Evolutionary conservation across 2,797 vertebrate genomes (phyloP).

Genomic region (Myotis daubentonii): DNA sequence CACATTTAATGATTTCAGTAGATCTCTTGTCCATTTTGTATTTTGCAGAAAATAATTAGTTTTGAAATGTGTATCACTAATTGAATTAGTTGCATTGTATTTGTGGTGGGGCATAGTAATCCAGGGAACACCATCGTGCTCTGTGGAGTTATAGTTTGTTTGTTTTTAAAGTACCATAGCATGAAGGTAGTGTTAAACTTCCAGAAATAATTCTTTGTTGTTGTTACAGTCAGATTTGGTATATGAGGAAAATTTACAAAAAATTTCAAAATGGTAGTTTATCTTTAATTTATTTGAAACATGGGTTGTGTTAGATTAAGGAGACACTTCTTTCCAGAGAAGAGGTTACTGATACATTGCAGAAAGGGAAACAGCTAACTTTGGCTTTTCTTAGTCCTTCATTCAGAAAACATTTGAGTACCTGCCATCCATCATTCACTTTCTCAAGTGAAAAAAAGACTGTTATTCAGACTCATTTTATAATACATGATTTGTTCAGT

Average conservation of each 20-base stretch:
- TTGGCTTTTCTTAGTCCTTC: background rate
- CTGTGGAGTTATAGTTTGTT: background rate
- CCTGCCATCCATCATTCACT: background rate
- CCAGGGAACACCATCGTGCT: background rate
- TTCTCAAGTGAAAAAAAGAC: background rate
- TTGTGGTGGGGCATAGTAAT: background rate
- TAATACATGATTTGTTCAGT: slow-evolving; percentile 13
- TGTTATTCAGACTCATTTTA: background rate
- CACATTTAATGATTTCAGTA: background rate
- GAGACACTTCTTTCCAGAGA: background rate
- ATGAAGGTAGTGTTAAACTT: background rate
- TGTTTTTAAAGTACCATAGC: background rate
- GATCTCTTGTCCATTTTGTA: background rate
- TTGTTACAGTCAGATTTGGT: background rate
- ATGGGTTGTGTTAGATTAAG: slow-evolving; percentile 1
- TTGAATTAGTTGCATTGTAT: background rate
- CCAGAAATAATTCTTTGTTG: slow-evolving; percentile 28
- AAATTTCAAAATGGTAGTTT: background rate
- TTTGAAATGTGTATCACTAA: background rate
- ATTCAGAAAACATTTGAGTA: slow-evolving; percentile 2
- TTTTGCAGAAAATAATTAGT: background rate
- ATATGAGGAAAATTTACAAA: background rate
- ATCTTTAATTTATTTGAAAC: slow-evolving; percentile 47
- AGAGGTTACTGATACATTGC: background rate
- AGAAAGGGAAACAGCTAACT: background rate